These are phyloP conservation scores for Ochotona princeps DNA, from an alignment of 2,113 vertebrate species.

Conservation along the genomic window DNA sequence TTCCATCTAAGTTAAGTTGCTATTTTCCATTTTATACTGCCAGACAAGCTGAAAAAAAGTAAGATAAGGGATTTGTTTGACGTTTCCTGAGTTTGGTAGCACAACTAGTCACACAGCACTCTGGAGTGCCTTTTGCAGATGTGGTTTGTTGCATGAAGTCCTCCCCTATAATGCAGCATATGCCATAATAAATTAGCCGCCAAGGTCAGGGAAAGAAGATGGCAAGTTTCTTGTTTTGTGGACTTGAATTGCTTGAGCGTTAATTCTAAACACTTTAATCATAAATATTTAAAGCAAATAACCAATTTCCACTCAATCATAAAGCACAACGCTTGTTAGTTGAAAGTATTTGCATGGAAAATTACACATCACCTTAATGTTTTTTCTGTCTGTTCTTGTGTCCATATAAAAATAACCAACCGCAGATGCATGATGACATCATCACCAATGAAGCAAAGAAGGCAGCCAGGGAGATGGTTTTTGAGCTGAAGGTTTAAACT, in stretches of 20 bases:
- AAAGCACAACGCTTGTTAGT: conserved; percentile 74
- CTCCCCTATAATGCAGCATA: background rate
- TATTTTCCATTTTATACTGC: conserved; percentile 43
- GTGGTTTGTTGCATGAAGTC: conserved; percentile 18
- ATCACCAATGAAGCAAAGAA: conserved; percentile 64
- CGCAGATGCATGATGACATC: conserved; percentile 65
- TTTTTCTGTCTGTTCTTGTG: conserved; percentile 75
- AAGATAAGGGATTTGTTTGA: conserved; percentile 21
- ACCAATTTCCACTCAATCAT: conserved; percentile 71
- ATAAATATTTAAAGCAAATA: conserved; percentile 79
- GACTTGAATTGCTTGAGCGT: conserved; percentile 65
- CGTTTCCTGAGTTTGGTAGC: conserved; percentile 1
- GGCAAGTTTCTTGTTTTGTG: conserved; percentile 8
- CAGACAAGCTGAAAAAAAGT: background rate
- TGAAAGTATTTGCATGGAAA: conserved; percentile 68
- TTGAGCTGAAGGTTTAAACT: conserved; percentile 55
- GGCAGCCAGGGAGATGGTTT: conserved; percentile 59
- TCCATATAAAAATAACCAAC: conserved; percentile 61
- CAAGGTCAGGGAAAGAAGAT: conserved; percentile 39
- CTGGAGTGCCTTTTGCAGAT: background rate
- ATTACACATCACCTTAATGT: conserved; percentile 66
- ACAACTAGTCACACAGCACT: conserved; percentile 34
- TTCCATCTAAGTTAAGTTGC: background rate
- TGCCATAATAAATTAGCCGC: conserved; percentile 20
- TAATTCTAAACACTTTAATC: conserved; percentile 69